Percentiles rank a stretch among this genome's conserved stretches.
These are phyloP conservation scores for Agrilus planipennis DNA, from an alignment of 1,140 invertebrate species.

Conservation along the genomic window DNA sequence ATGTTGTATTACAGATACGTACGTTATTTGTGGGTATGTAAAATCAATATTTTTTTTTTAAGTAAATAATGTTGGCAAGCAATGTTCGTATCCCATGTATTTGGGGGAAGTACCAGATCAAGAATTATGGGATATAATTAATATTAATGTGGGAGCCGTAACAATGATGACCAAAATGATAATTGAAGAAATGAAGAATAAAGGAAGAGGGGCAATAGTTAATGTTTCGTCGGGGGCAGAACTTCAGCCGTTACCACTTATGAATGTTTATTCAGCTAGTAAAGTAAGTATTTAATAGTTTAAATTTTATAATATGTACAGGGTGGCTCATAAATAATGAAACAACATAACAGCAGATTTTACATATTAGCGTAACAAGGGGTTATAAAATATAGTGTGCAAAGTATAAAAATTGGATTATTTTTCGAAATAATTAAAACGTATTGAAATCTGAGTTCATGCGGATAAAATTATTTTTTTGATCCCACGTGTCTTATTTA, in stretches of 20 bases:
- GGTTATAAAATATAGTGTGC: background rate
- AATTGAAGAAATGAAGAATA: conserved; percentile 65
- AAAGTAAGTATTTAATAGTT: conserved; percentile 46
- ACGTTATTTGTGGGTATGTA: background rate
- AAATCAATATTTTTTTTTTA: conserved; percentile 25
- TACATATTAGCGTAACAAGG: background rate
- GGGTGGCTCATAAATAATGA: background rate
- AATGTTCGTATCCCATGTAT: conserved; percentile 74
- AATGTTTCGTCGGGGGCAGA: conserved; percentile 81
- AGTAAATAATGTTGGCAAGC: conserved; percentile 88
- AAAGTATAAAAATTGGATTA: background rate
- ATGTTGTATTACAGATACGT: conserved; percentile 1
- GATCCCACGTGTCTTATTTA: too few relatives aligned
- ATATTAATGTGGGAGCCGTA: conserved; percentile 74
- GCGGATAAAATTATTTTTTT: too few relatives aligned
- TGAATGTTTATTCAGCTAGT: conserved; percentile 82
- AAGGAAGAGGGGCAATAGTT: conserved; percentile 67
- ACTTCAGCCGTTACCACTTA: conserved; percentile 70
- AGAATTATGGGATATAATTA: conserved; percentile 72
- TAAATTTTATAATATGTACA: background rate
- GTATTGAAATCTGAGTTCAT: background rate
- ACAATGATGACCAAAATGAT: conserved; percentile 74
- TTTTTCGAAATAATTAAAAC: background rate
- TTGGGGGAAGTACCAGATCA: conserved; percentile 61
- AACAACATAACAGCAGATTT: background rate